Conservation (phyloP, 30 jellyfish, hydroid and myxozoan genomes). For the Catostylus mosaicus region DNA sequence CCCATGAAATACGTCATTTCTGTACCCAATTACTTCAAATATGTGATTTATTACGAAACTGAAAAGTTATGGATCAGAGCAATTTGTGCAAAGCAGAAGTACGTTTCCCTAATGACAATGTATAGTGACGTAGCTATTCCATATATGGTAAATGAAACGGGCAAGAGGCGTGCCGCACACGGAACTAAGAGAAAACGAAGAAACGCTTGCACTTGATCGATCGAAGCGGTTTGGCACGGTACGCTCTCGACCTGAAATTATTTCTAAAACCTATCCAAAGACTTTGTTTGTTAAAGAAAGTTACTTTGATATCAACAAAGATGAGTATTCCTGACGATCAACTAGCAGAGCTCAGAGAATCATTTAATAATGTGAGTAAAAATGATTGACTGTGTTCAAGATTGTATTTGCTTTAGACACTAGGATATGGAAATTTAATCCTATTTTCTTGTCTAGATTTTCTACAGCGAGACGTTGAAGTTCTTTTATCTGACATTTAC, state of each 20-base stretch:
- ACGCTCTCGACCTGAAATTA: background rate
- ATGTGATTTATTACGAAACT: no score
- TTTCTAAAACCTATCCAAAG: background rate
- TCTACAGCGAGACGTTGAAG: background rate
- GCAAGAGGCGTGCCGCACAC: constrained; percentile 61
- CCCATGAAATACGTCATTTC: no score
- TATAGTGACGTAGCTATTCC: constrained; percentile 26
- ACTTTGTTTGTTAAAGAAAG: background rate
- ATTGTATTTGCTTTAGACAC: no score
- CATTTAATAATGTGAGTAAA: constrained; percentile 38
- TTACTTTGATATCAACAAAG: background rate
- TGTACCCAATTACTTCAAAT: no score
- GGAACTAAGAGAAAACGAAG: constrained; percentile 48
- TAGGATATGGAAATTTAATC: background rate
- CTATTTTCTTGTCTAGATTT: background rate
- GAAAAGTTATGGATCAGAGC: no score
- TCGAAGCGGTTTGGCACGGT: background rate
- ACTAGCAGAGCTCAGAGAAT: constrained; percentile 25
- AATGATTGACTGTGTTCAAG: background rate
- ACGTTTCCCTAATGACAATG: background rate
- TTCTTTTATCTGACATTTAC: background rate
- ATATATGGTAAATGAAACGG: constrained; percentile 29
- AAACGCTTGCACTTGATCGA: constrained; percentile 3
- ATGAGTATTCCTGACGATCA: constrained; percentile 46
- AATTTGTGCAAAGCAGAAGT: no score